These are phyloP conservation scores for Trachelus iudaicus DNA, from an alignment of 2,888 invertebrate genomes.

Conservation along the genomic window DNA sequence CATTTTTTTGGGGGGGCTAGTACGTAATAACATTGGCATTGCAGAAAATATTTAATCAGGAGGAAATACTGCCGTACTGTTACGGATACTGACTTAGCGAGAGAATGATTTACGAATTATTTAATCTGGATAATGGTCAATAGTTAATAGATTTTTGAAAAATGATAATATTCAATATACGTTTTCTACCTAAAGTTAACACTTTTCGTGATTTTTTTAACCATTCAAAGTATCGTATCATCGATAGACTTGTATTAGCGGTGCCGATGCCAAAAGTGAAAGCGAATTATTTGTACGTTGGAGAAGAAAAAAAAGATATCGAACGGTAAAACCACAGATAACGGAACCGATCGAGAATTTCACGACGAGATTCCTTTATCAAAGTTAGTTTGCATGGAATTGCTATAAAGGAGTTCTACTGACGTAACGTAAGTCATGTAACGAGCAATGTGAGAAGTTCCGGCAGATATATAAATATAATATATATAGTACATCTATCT, in stretches of 20 bases:
- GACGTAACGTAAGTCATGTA: neutral
- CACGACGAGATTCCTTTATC: neutral
- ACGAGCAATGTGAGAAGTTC: neutral
- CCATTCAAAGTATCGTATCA: neutral
- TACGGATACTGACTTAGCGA: neutral
- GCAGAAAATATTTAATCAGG: neutral
- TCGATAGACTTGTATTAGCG: neutral
- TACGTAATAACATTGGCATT: neutral
- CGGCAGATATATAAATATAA: neutral
- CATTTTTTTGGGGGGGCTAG: neutral
- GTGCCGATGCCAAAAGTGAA: neutral
- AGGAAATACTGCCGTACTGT: neutral
- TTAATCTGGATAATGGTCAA: neutral
- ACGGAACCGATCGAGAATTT: neutral
- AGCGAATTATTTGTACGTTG: slow-evolving; percentile 3
- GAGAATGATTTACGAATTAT: neutral
- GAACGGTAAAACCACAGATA: neutral
- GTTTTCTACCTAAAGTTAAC: neutral
- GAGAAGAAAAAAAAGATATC: neutral
- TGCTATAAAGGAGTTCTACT: neutral
- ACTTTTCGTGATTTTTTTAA: neutral
- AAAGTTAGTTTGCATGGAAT: neutral
- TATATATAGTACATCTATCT: too few species aligned
- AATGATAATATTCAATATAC: neutral
- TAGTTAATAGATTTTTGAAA: neutral